Evolutionary conservation across 1,140 invertebrate genomes (phyloP).

Genomic region (Penaeus chinensis): DNA sequence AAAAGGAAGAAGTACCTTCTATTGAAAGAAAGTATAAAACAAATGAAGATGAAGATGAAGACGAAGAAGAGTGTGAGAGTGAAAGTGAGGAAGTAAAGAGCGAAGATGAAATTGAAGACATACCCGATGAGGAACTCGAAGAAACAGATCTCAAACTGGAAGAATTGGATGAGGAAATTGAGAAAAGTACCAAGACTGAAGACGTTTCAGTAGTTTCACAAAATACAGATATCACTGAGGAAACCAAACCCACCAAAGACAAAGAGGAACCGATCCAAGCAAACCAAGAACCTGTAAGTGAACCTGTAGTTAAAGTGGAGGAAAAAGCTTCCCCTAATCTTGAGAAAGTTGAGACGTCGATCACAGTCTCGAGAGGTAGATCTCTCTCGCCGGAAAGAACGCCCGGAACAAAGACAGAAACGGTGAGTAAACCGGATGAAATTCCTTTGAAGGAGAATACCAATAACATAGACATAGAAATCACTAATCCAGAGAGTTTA

Average conservation of each 20-base stretch:
- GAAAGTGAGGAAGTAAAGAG: constrained; percentile 24
- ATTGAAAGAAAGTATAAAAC: background rate
- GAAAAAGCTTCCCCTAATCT: no score
- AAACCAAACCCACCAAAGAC: background rate
- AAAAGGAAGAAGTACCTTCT: background rate
- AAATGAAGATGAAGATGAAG: background rate
- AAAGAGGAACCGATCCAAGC: background rate
- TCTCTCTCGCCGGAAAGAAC: background rate
- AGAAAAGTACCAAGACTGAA: background rate
- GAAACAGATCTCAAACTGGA: background rate
- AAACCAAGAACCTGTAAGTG: background rate
- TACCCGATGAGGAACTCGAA: constrained; percentile 37
- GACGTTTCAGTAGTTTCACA: background rate
- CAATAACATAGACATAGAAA: constrained; percentile 34
- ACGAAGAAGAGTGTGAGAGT: constrained; percentile 9
- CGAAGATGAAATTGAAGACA: constrained; percentile 49
- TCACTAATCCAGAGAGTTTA: constrained; percentile 24
- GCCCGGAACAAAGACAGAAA: background rate
- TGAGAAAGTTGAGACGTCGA: no score
- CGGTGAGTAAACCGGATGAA: constrained; percentile 16
- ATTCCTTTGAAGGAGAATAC: background rate
- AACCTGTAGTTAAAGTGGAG: no score
- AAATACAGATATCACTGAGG: background rate
- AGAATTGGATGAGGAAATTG: background rate
- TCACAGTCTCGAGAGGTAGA: no score